These are phyloP conservation scores for Napeogenes inachia DNA, from an alignment of 2,888 invertebrate genomes.

Conservation along the genomic window DNA sequence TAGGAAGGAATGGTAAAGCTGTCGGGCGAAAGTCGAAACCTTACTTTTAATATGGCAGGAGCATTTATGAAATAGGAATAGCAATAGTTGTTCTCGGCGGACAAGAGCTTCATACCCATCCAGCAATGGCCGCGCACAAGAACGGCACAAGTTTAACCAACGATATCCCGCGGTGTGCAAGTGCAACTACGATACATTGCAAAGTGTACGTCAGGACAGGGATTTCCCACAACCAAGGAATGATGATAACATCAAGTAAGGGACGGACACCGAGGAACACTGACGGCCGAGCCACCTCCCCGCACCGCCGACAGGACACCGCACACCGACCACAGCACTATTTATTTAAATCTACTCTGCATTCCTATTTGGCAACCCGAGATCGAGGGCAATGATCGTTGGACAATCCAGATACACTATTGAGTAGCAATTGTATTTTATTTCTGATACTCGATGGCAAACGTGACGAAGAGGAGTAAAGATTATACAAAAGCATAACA, in stretches of 20 bases:
- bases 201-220: neutral
- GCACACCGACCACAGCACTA: slow-evolving; percentile 58
- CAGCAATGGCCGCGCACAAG: slow-evolving; percentile 42
- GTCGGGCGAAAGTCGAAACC: slow-evolving; percentile 18
- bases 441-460: slow-evolving; percentile 41
- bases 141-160: slow-evolving; percentile 4
- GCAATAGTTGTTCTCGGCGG: too few relatives aligned
- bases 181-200: neutral
- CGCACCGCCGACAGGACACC: slow-evolving; percentile 68
- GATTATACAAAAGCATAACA: slow-evolving; percentile 22
- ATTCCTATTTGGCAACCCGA: slow-evolving; percentile 55
- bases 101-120: slow-evolving; percentile 30
- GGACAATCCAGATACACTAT: slow-evolving; percentile 73
- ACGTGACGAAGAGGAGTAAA: slow-evolving; percentile 30
- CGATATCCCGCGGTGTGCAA: neutral
- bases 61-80: slow-evolving; percentile 23
- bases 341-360: slow-evolving; percentile 54
- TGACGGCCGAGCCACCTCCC: slow-evolving; percentile 70
- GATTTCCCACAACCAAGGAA: neutral
- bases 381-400: slow-evolving; percentile 40
- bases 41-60: slow-evolving; percentile 23
- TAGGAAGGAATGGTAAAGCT: slow-evolving; percentile 9
- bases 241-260: slow-evolving; percentile 21
- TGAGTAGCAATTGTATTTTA: slow-evolving; percentile 15
- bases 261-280: slow-evolving; percentile 39